These are phyloP conservation scores for Varanus salvator DNA, from an alignment of 2,113 vertebrate genomes.

Conservation along the genomic window DNA sequence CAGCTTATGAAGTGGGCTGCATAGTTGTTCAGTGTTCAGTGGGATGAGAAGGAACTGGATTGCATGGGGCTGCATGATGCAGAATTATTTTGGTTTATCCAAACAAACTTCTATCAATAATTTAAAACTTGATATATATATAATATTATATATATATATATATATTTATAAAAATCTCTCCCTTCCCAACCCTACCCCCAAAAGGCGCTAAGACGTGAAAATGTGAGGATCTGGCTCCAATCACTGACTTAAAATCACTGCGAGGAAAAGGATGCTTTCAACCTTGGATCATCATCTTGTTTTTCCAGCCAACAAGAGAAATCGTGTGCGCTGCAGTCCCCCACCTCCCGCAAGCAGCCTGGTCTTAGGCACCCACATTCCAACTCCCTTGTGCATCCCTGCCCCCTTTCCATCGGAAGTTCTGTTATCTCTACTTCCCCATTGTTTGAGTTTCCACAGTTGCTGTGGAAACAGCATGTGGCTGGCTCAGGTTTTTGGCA, in stretches of 20 bases:
- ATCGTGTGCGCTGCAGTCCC: conserved; percentile 63
- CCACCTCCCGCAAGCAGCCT: conserved; percentile 55
- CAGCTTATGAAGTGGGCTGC: conserved; percentile 73
- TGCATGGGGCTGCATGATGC: conserved; percentile 58
- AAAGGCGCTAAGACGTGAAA: conserved; percentile 74
- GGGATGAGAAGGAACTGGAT: conserved; percentile 45
- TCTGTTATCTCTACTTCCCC: conserved; percentile 78
- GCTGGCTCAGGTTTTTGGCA: conserved; percentile 86
- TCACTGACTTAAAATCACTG: conserved; percentile 60
- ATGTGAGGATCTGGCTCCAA: conserved; percentile 67
- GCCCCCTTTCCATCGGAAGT: conserved; percentile 55
- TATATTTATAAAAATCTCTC: conserved; percentile 75
- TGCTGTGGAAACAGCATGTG: conserved; percentile 66
- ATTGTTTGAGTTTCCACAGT: conserved; percentile 69
- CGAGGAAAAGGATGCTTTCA: conserved; percentile 64
- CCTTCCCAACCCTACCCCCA: conserved; percentile 69
- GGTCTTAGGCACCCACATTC: conserved; percentile 63
- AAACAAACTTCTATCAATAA: conserved; percentile 82
- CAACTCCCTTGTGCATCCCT: conserved; percentile 61
- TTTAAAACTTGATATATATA: conserved; percentile 87
- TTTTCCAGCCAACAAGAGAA: conserved; percentile 69
- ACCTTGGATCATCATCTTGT: conserved; percentile 60
- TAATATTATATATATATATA: conserved; percentile 75
- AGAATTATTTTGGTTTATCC: conserved; percentile 83
- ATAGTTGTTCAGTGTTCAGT: conserved; percentile 59